Base-by-base conservation (phyloP, 2,888 invertebrate genomes). In the Cheilosia soror region DNA sequence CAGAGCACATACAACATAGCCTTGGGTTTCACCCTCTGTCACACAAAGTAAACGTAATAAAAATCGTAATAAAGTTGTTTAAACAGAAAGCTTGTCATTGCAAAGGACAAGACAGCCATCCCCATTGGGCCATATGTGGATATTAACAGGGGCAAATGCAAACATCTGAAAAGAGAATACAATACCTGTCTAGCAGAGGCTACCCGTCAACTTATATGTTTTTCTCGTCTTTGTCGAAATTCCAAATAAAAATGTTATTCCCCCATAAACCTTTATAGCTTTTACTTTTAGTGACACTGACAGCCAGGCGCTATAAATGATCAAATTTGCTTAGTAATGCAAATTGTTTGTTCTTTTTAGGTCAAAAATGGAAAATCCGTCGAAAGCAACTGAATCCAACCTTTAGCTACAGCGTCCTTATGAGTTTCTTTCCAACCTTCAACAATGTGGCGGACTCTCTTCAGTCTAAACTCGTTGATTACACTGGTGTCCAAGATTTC, bases 301-400 rank as follows among this genome's bases (percentile, higher is more conserved):
- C 33, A 44, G 33, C 25, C 25, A 58, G n/a, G 58, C 13, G 44
- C 5, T 25, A 29, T 40, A 57, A 47, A 33, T 58, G 58, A 55
- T 58, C 25, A 47, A 44, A 40, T 7, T 25, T 25, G 5, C 3
- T 40, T 49, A 76, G 4, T 37, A 37, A 37, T 63, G 55, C 44
- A 55, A 58, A 69, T 71, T 57, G 13, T 11, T 47, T 47, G 27
- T 9, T 47, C 6, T 47, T 47, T 66, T 60, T 42, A 91, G 91
- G 90, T n/a, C 89, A 89, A 42, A 89, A 90, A 71, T 91, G 91
- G 91, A 91, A 91, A 83, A 88, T 89, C 47, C 89, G 91, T 0
- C 89, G 92, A 58, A 90, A 90, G 75, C 91, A 91, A 68, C 87
- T 91, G 5, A 91, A 91, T 89, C 91, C 91, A 0, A 90, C 91